These are phyloP conservation scores for Drosophila paramelanica DNA, from an alignment of 2,888 invertebrate genomes.

Conservation along the genomic window DNA sequence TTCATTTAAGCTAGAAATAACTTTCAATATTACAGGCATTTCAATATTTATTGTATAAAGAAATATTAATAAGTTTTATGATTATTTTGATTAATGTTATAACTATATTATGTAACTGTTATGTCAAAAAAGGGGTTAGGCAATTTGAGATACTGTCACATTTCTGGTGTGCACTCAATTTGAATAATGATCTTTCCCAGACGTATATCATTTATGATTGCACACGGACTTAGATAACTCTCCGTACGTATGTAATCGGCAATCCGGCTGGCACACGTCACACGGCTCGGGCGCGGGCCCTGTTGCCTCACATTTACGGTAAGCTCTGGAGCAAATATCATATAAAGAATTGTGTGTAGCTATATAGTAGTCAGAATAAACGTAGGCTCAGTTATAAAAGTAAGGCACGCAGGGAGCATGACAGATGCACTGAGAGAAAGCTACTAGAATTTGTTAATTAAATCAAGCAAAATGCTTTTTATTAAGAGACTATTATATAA, in stretches of 20 bases:
- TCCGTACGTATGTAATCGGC: slow-evolving; percentile 11
- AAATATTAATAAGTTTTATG: too few relatives aligned
- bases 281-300: slow-evolving; percentile 1
- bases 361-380: slow-evolving; percentile 12
- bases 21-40: too few relatives aligned
- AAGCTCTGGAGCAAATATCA: slow-evolving; percentile 23
- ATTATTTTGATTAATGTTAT: too few relatives aligned
- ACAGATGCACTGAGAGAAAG: neutral
- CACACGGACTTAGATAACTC: slow-evolving; percentile 9
- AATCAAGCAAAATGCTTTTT: too few relatives aligned
- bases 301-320: slow-evolving; percentile 14
- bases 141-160: neutral
- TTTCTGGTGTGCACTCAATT: neutral
- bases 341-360: slow-evolving; percentile 4
- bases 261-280: slow-evolving; percentile 40
- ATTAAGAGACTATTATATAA: too few relatives aligned
- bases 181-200: slow-evolving; percentile 27
- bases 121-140: too few relatives aligned
- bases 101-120: too few relatives aligned
- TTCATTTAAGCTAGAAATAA: too few relatives aligned
- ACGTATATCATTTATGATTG: slow-evolving; percentile 31
- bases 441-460: neutral
- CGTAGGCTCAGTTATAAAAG: slow-evolving; percentile 4
- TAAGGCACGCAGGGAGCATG: neutral
- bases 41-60: too few relatives aligned